Evolutionary conservation across 2,113 vertebrate species (phyloP).

Genomic region (Athene noctua): DNA sequence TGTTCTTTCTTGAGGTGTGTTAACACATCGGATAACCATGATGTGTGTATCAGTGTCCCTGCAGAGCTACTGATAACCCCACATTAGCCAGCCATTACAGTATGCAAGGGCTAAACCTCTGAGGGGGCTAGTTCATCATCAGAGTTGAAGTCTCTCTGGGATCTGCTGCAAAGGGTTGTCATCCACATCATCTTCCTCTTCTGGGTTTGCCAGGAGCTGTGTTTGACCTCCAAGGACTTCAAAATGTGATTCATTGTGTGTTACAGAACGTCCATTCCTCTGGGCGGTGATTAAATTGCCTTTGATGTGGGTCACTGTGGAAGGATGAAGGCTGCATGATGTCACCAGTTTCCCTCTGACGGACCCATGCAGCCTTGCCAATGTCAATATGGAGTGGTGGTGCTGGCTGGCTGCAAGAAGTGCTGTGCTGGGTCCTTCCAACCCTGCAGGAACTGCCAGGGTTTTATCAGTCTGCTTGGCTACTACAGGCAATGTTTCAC

Average conservation of each 20-base stretch:
- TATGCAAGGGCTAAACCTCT: not conserved
- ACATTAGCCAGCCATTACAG: not conserved
- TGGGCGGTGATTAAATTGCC: constrained; percentile 33
- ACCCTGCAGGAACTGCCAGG: not conserved
- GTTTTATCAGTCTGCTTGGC: not conserved
- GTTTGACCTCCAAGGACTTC: constrained; percentile 34
- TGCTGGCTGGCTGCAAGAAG: not conserved
- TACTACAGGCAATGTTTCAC: not conserved
- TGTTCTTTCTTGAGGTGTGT: not conserved
- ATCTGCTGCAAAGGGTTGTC: constrained; percentile 7
- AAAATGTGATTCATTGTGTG: constrained; percentile 50
- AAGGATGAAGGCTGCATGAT: constrained; percentile 56
- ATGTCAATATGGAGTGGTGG: constrained; percentile 30
- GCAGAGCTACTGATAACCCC: not conserved
- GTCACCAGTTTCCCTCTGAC: constrained; percentile 34
- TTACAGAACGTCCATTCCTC: constrained; percentile 51
- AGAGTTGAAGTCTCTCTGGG: not conserved
- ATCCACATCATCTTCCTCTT: constrained; percentile 33
- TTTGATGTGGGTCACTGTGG: constrained; percentile 57
- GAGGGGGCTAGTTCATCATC: not conserved
- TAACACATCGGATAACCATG: not conserved
- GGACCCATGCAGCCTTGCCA: not conserved
- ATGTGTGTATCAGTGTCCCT: not conserved
- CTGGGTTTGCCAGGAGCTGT: constrained; percentile 40
- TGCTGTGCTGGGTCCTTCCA: not conserved